phyloP scores from a whole-genome alignment of 2,797 vertebrate species.

The Gobio occitaniae region DNA sequence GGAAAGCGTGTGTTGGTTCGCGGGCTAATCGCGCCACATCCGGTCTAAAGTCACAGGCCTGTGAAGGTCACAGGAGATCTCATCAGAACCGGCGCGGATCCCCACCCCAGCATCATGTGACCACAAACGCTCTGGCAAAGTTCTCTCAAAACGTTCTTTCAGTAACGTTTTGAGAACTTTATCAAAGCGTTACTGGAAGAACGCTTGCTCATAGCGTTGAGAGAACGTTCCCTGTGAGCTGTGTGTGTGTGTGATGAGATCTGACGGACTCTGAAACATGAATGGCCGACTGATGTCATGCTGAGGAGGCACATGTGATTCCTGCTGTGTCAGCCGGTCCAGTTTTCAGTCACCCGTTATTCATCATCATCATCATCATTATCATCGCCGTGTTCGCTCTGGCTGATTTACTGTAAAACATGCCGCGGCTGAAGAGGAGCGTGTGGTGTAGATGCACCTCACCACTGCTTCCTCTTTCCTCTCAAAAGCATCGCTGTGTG shows the following conservation, averaged over 20 bases:
- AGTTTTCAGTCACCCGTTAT: background rate
- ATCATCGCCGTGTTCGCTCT: background rate
- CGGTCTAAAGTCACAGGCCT: background rate
- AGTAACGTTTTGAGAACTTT: too few relatives aligned
- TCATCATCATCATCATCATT: background rate
- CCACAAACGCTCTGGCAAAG: too few relatives aligned
- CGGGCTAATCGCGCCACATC: background rate
- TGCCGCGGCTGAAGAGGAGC: background rate
- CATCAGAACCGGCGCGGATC: background rate
- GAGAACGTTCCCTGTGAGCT: too few relatives aligned
- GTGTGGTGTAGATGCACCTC: background rate
- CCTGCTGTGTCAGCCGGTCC: background rate
- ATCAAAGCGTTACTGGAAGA: too few relatives aligned
- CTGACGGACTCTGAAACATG: background rate
- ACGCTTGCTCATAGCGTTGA: too few relatives aligned
- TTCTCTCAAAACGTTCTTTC: too few relatives aligned
- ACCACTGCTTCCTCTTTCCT: slow-evolving; percentile 18
- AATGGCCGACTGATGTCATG: background rate
- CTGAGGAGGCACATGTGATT: background rate
- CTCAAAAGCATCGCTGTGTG: slow-evolving; percentile 7
- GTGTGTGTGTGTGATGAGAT: background rate
- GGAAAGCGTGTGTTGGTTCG: background rate
- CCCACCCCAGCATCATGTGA: background rate
- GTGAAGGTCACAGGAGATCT: background rate
- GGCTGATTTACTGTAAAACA: slow-evolving; percentile 3